phyloP scores from a whole-genome alignment of 2,113 vertebrate species.

The Excalfactoria chinensis region DNA sequence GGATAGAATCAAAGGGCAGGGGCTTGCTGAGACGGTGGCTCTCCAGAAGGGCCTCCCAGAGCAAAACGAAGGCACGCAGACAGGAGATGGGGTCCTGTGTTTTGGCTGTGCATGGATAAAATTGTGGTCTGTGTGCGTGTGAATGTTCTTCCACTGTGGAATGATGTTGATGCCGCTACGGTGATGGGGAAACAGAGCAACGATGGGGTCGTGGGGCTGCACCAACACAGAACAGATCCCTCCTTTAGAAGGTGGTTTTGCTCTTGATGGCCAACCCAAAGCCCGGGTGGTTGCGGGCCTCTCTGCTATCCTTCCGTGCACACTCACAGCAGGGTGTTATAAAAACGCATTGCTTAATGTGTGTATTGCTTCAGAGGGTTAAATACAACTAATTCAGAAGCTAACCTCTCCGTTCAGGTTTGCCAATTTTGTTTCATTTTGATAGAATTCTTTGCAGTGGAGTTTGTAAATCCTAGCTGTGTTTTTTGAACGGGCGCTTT shows the following conservation, averaged over 20 bases:
- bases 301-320: rapidly evolving
- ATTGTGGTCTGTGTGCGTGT: background rate
- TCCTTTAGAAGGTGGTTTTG: background rate
- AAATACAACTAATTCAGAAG: background rate
- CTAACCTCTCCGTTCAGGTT: background rate
- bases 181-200: background rate
- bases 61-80: background rate
- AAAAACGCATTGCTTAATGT: background rate
- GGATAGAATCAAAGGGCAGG: background rate
- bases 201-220: background rate
- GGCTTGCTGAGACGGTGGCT: background rate
- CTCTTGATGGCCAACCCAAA: background rate
- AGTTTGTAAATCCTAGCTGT: background rate
- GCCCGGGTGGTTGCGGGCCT: background rate
- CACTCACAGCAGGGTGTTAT: conserved; percentile 35
- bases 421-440: conserved; percentile 8
- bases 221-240: background rate
- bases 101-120: background rate
- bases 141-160: background rate
- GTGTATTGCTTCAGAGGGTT: background rate
- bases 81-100: rapidly evolving
- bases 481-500: background rate
- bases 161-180: background rate
- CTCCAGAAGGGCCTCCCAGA: background rate
- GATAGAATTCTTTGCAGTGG: conserved; percentile 3